Evolutionary conservation across 1,140 invertebrate genomes (phyloP).

Genomic region (Aphaenogaster ashmeadi): DNA sequence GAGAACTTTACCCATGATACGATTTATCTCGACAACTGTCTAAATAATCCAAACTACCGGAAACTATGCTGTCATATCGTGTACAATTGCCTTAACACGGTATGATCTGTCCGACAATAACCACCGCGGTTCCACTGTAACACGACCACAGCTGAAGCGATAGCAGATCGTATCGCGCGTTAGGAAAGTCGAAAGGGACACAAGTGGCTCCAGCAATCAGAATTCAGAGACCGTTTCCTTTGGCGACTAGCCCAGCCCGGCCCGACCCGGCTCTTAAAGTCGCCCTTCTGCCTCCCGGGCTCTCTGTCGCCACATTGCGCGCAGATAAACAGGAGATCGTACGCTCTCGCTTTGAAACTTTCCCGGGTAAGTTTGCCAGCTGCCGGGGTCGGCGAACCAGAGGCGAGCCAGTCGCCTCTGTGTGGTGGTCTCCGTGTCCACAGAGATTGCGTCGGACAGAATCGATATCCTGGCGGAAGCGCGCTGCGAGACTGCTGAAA

Average conservation of each 20-base stretch:
- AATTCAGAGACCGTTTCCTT: slow-evolving; percentile 68
- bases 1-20: neutral
- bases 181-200: slow-evolving; percentile 67
- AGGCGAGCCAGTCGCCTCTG: neutral
- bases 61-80: neutral
- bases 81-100: slow-evolving; percentile 7
- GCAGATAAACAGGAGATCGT: slow-evolving; percentile 73
- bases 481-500: slow-evolving; percentile 30
- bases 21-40: slow-evolving; percentile 8
- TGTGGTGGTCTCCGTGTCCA: slow-evolving; percentile 30
- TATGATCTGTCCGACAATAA: slow-evolving; percentile 40
- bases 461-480: slow-evolving; percentile 70
- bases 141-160: slow-evolving; percentile 6
- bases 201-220: slow-evolving; percentile 64
- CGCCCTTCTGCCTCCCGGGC: neutral
- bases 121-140: neutral
- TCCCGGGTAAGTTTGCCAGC: slow-evolving; percentile 51
- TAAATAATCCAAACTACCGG: slow-evolving; percentile 11
- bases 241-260: slow-evolving; percentile 32
- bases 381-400: slow-evolving; percentile 36
- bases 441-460: slow-evolving; percentile 65
- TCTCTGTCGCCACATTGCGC: slow-evolving; percentile 59
- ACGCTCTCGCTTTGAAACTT: slow-evolving; percentile 62
- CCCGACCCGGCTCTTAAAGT: slow-evolving; percentile 39
- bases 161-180: slow-evolving; percentile 50